These are phyloP conservation scores for Hydrophis major DNA, from an alignment of 2,797 vertebrate genomes.

Conservation along the genomic window DNA sequence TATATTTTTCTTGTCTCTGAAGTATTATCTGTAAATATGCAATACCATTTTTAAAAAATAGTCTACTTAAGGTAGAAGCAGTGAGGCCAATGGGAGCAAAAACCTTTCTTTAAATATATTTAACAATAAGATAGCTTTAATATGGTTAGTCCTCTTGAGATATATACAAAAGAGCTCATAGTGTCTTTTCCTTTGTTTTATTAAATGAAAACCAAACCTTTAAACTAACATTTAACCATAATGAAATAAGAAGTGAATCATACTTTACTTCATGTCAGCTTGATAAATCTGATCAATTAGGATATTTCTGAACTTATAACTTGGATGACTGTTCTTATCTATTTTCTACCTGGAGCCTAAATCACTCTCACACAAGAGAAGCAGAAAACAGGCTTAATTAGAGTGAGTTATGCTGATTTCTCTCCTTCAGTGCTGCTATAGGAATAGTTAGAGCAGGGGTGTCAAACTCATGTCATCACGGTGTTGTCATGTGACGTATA, in stretches of 20 bases:
- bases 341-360: not conserved
- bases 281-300: not conserved
- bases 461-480: too few species aligned
- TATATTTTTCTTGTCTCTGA: not conserved
- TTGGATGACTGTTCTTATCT: not conserved
- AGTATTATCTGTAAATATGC: not conserved
- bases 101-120: not conserved
- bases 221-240: slow-evolving; percentile 3
- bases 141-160: not conserved
- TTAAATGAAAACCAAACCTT: slow-evolving; percentile 8
- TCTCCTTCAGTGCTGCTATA: not conserved
- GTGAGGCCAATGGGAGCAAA: not conserved
- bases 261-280: not conserved
- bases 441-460: not conserved
- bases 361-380: not conserved
- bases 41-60: not conserved
- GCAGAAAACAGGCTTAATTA: not conserved
- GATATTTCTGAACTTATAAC: not conserved
- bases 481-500: too few species aligned
- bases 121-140: slow-evolving; percentile 11
- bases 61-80: not conserved
- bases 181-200: not conserved
- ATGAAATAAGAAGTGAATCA: not conserved
- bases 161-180: not conserved
- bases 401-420: not conserved